Conservation (phyloP, 2,888 invertebrate species). For the Spilarctia lutea region DNA sequence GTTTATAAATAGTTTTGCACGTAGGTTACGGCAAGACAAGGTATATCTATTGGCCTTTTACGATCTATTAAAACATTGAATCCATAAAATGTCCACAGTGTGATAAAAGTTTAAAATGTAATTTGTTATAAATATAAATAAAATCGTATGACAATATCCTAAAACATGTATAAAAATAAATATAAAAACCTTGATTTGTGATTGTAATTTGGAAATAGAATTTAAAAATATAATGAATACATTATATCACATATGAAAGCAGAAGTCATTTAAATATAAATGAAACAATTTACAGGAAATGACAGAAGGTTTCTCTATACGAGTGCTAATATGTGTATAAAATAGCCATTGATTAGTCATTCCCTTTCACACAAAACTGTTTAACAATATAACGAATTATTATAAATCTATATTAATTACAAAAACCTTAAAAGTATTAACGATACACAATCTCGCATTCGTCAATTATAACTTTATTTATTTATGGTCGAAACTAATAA, state of each 20-base stretch:
- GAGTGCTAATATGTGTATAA: neutral
- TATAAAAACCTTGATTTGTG: neutral
- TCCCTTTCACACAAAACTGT: neutral
- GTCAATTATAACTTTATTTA: constrained; percentile 54
- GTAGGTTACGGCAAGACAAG: neutral
- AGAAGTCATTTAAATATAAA: neutral
- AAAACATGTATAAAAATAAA: neutral
- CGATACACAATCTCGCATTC: constrained; percentile 54
- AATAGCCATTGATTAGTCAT: too few species aligned
- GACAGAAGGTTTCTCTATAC: neutral
- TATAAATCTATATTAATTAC: neutral
- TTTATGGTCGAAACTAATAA: constrained; percentile 17
- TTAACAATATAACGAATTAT: neutral
- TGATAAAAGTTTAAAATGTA: neutral
- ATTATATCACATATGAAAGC: neutral
- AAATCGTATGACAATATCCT: neutral
- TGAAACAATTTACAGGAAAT: neutral
- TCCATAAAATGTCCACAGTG: neutral
- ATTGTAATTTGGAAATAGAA: neutral
- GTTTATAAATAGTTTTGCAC: neutral
- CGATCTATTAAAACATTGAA: neutral
- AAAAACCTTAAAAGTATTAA: neutral
- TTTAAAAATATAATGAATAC: neutral
- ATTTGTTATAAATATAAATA: neutral
- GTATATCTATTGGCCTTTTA: neutral